These are phyloP conservation scores for Hydropsyche tenuis DNA, from an alignment of 1,140 invertebrate species.

Conservation along the genomic window DNA sequence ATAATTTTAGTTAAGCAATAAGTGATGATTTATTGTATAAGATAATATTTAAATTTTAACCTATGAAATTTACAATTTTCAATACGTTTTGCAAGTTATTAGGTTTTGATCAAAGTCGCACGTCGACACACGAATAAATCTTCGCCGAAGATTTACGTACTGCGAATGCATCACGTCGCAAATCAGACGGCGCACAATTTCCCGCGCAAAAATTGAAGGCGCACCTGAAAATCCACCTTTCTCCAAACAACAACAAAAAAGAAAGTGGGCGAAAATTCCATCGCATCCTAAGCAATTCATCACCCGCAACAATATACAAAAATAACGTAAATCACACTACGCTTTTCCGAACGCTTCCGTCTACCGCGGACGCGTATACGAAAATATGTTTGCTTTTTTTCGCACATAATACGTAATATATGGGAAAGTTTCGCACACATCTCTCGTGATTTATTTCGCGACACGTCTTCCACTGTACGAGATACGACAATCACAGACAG, in stretches of 20 bases:
- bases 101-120: conserved; percentile 17
- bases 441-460: conserved; percentile 38
- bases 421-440: conserved; percentile 29
- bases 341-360: not conserved
- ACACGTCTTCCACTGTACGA: conserved; percentile 17
- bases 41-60: too few species aligned
- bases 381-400: conserved; percentile 3
- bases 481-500: conserved; percentile 42
- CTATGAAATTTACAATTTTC: too few species aligned
- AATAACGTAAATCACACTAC: conserved; percentile 17
- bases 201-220: not conserved
- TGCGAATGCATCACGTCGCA: conserved; percentile 19
- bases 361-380: too few species aligned
- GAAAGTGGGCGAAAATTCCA: not conserved
- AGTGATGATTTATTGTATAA: too few species aligned
- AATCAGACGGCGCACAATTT: not conserved
- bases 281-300: conserved; percentile 1
- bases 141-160: not conserved
- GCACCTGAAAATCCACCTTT: not conserved
- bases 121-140: conserved; percentile 12
- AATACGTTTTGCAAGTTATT: too few species aligned
- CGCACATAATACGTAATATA: conserved; percentile 9
- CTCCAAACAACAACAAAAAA: not conserved
- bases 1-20: too few species aligned
- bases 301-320: conserved; percentile 21